Base-by-base conservation (phyloP, 2,113 vertebrate species). In the Loxodonta africana region DNA sequence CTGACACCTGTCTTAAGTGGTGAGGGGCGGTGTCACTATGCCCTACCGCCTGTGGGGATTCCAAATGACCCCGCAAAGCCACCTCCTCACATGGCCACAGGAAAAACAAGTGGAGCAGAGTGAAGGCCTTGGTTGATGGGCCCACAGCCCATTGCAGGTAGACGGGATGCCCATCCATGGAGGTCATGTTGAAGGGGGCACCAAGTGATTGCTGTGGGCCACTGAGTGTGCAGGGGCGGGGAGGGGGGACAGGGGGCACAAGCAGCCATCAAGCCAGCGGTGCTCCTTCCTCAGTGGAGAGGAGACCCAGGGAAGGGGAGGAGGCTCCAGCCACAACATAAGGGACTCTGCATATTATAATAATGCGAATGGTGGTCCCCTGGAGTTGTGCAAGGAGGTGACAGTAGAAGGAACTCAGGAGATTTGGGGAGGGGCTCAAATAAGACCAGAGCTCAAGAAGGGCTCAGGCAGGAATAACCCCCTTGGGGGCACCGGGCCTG, bases 351-450 rank as follows among this genome's bases (percentile, higher is more conserved):
- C 9, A 17, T 57, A 83, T 26, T 93, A 46, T 53, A 33, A 63
- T 51, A 91, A 4, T 23, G 10, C 17, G 12, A 91, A 57, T 84
- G 84, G 30, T 2, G 1, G 1, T 25, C 71, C 85, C 60, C 69
- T 53, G 9, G 76, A 94, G 76, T 67, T 97, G 91, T 95, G 67
- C 53, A 63, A 33, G 20, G 33, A 48, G 14, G 33, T 33, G 51
- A 44, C 41, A 83, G 63, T 87, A 71, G 48, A 21, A 76, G 53
- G n/a, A 69, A 71, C 41, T 6, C 21, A 63, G 37, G 21, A 25
- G 80, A 91, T 17, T 44, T 90, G 60, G 57, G 48, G 60, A 83
- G 33, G 25, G 46, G 5, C 83, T 86, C 67, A 77, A 73, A 65
- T 53, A 83, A 8, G 83, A 85, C 10, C 46, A 77, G 48, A 81